Evolutionary conservation across 2,113 vertebrate genomes (phyloP).

Genomic region (Saiga tatarica): DNA sequence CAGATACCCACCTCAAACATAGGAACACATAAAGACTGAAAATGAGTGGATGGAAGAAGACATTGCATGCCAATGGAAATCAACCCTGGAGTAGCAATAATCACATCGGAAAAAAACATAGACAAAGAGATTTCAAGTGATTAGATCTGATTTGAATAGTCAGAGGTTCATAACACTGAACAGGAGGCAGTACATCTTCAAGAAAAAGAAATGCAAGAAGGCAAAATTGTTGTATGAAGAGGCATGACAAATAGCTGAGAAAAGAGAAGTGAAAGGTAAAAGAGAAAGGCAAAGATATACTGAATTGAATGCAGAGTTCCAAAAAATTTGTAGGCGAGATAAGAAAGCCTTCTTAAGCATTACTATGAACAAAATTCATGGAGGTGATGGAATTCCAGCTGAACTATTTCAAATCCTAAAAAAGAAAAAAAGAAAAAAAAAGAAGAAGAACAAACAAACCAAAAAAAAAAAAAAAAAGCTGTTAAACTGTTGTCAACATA

Average conservation of each 20-base stretch:
- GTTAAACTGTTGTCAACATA: too few species aligned
- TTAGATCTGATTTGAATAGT: neutral
- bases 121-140: neutral
- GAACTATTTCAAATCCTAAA: too few species aligned
- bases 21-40: neutral
- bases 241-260: neutral
- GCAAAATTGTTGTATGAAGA: neutral
- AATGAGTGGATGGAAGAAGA: neutral
- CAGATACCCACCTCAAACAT: neutral
- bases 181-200: neutral
- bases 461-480: too few species aligned
- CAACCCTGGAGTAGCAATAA: neutral
- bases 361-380: too few species aligned
- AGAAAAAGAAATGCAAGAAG: neutral
- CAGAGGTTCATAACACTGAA: neutral
- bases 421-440: too few species aligned
- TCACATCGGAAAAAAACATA: neutral
- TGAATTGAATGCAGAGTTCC: neutral
- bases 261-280: neutral
- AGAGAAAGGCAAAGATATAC: neutral
- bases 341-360: neutral
- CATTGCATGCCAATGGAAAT: neutral
- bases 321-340: neutral
- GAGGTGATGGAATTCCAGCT: too few species aligned
- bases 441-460: too few species aligned